These are phyloP conservation scores for Sandelia bainsii DNA, from an alignment of 2,797 vertebrate species.

Conservation along the genomic window DNA sequence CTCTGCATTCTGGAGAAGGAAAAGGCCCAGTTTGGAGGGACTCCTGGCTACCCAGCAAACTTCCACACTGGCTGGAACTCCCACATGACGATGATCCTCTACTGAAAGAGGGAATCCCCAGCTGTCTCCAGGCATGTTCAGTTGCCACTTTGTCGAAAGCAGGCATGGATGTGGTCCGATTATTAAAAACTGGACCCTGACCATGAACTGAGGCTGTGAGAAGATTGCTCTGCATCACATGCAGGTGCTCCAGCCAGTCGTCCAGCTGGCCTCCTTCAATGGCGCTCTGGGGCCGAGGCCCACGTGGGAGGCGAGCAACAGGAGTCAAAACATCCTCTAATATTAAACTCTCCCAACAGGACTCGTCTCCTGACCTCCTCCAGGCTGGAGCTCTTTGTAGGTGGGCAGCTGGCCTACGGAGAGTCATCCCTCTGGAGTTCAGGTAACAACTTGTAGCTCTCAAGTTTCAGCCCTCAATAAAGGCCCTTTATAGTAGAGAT, in stretches of 20 bases:
- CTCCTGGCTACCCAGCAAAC: slow-evolving; percentile 74
- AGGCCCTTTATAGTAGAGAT: slow-evolving; percentile 42
- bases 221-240: slow-evolving; percentile 57
- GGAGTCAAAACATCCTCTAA: slow-evolving; percentile 49
- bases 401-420: slow-evolving; percentile 73
- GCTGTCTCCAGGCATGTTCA: slow-evolving; percentile 25
- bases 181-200: slow-evolving; percentile 40
- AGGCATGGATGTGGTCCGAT: slow-evolving; percentile 65
- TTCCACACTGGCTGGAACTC: slow-evolving; percentile 61
- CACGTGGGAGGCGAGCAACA: slow-evolving; percentile 26
- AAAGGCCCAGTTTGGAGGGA: slow-evolving; percentile 49
- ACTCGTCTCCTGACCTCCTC: slow-evolving; percentile 79
- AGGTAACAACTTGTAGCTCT: slow-evolving; percentile 67
- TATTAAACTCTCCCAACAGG: slow-evolving; percentile 70
- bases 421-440: slow-evolving; percentile 62
- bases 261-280: slow-evolving; percentile 78
- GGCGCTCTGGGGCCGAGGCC: slow-evolving; percentile 79
- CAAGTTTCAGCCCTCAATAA: slow-evolving; percentile 70
- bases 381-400: slow-evolving; percentile 59
- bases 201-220: slow-evolving; percentile 7
- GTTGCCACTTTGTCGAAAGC: slow-evolving; percentile 37
- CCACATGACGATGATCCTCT: slow-evolving; percentile 55
- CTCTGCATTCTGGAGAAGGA: slow-evolving; percentile 49
- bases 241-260: slow-evolving; percentile 76
- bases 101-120: slow-evolving; percentile 38